These are phyloP conservation scores for Stictocephala bisonia DNA, from an alignment of 2,888 invertebrate genomes.

Conservation along the genomic window DNA sequence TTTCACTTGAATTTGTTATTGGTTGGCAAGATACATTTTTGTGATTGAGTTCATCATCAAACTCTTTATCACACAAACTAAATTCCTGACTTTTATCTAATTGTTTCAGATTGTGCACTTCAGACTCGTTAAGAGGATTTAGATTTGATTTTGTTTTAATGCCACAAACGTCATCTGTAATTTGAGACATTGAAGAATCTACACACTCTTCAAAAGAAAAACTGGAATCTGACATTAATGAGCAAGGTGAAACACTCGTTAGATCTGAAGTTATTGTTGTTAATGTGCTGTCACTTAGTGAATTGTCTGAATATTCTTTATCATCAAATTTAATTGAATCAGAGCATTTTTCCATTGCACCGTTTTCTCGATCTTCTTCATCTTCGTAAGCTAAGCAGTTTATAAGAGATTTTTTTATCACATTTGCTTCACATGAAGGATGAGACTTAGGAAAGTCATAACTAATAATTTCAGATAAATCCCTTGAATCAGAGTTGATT, in stretches of 20 bases:
- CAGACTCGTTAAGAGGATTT: no score
- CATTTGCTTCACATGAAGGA: not conserved
- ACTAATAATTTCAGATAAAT: no score
- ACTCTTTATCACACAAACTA: not conserved
- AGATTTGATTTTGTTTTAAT: no score
- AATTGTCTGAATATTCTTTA: constrained; percentile 20
- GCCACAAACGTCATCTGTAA: no score
- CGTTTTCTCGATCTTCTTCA: not conserved
- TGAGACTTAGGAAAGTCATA: no score
- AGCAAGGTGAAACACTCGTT: constrained; percentile 34
- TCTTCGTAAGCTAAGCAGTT: constrained; percentile 41
- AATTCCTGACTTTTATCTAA: not conserved
- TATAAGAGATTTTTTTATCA: not conserved
- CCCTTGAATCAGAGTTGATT: not conserved
- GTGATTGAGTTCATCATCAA: not conserved
- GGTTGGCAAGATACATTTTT: not conserved
- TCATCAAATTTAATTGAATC: not conserved
- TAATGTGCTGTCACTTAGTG: constrained; percentile 17
- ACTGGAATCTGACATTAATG: constrained; percentile 17
- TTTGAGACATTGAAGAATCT: not conserved
- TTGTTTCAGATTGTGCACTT: not conserved
- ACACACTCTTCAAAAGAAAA: not conserved
- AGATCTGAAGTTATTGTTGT: constrained; percentile 41
- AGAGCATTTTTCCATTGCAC: no score
- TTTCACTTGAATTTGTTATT: not conserved